Conservation (phyloP, 2,113 vertebrate species). For the Corydoras maculifer region DNA sequence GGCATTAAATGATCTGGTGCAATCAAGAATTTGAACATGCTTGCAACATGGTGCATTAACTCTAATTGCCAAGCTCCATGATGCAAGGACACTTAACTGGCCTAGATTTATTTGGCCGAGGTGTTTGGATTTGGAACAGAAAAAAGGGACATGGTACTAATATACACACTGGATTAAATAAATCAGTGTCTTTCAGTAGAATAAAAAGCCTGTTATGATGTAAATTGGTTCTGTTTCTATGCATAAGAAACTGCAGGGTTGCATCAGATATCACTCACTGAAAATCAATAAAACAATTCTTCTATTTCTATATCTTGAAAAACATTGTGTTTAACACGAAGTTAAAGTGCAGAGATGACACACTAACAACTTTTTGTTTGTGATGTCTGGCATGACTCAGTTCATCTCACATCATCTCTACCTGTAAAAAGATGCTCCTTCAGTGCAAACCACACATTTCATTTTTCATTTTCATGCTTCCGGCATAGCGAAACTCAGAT, state of each 20-base stretch:
- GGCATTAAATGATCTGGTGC: too few species aligned
- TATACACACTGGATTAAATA: not conserved
- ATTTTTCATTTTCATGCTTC: constrained; percentile 1
- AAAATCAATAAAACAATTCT: not conserved
- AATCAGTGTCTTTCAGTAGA: not conserved
- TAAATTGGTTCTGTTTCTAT: not conserved
- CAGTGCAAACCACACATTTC: not conserved
- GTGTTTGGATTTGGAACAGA: too few species aligned
- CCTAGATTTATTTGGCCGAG: too few species aligned
- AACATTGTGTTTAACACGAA: constrained; percentile 1
- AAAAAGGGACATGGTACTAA: too few species aligned
- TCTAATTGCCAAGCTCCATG: too few species aligned
- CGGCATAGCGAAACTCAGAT: not conserved
- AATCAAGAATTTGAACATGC: too few species aligned
- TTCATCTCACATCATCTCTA: not conserved
- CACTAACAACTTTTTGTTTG: not conserved
- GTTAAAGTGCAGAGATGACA: not conserved
- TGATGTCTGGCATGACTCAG: not conserved
- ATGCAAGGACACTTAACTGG: too few species aligned
- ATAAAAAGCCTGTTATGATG: too few species aligned
- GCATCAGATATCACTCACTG: not conserved
- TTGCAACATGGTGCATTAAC: too few species aligned
- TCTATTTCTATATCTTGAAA: not conserved
- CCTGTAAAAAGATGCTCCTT: not conserved
- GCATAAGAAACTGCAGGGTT: too few species aligned